phyloP scores from a whole-genome alignment of 2,113 vertebrate genomes.

The Onychostoma macrolepis region DNA sequence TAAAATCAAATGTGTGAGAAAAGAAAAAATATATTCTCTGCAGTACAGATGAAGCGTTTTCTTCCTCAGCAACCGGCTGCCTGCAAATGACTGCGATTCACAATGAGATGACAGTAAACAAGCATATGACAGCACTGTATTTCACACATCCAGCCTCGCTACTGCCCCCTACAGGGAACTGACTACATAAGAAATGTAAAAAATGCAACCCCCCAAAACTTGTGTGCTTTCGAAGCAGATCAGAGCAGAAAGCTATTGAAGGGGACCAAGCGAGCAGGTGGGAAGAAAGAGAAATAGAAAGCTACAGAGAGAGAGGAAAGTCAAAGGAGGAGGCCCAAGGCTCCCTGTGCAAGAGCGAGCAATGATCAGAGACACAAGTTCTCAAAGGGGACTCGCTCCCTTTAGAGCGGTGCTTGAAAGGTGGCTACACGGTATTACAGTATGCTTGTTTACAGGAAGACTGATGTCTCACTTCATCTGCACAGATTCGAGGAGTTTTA shows the following conservation, averaged over 20 bases:
- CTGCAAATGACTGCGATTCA: conserved; percentile 32
- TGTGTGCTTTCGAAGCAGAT: conserved; percentile 1
- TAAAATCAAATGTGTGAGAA: not conserved
- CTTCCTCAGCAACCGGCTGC: not conserved
- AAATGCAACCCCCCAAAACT: not conserved
- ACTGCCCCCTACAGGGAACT: conserved; percentile 42
- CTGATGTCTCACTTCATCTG: conserved; percentile 29
- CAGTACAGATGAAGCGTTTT: not conserved
- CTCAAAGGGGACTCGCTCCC: conserved; percentile 49
- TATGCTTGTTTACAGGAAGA: conserved; percentile 41
- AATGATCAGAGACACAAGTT: conserved; percentile 49
- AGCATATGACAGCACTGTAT: conserved; percentile 2
- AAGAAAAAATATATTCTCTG: not conserved
- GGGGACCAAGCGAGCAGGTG: conserved; percentile 31
- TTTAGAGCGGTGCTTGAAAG: conserved; percentile 38
- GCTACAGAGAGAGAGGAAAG: conserved; percentile 16
- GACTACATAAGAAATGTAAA: not conserved
- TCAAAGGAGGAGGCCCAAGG: conserved; percentile 50
- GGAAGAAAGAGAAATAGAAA: conserved; percentile 30
- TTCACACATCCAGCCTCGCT: conserved; percentile 31
- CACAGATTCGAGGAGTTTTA: conserved; percentile 23
- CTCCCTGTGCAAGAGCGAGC: conserved; percentile 34
- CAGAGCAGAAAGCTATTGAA: conserved; percentile 28
- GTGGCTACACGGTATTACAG: conserved; percentile 39
- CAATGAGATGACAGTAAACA: conserved; percentile 21